Evolutionary conservation across 1,140 invertebrate species (phyloP), one percentile per base, ranked within the genome.

Genomic region (Ceratosolen fusciceps): DNA sequence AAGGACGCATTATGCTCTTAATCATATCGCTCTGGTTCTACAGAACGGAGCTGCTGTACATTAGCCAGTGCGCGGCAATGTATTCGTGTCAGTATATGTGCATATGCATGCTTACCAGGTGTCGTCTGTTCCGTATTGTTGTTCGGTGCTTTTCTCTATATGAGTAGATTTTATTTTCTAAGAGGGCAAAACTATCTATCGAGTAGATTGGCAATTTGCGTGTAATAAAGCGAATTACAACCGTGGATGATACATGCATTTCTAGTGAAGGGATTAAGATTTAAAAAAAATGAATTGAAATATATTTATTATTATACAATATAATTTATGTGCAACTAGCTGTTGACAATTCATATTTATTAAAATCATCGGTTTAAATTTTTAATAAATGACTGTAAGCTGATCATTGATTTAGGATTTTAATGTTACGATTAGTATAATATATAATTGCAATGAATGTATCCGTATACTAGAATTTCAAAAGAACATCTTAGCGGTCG

Each of bases 101-200:
- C 34, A 7, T 43, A 58, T 21, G 39, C 75, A 77, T 77, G 67
- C 75, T 71, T 47, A n/a, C 19, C 39, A 67, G 34, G 74, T 76
- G 60, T 67, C 65, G 43, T 58, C 70, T 71, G 21, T 21, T 21
- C 14, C 14, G 7, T 29, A 24, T 43, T 74, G 58, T 24, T 31
- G n/a, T n/a, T n/a, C n/a, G n/a, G 39, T 74, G 58, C 37, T 49
- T 19, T 49, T 21, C 16, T 74, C 16, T 10, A 29, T 21, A 1
- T 7, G 12, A 24, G 31, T 19, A 49, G 31, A 26, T 29, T 47
- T 34, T 58, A 52, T 76, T 14, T 67, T 31, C 21, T 24, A 34
- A 67, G 19, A 37, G 37, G 60, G n/a, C 26, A 3, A 67, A 24
- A 52, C 49, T 31, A 73, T 14, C 62, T 43, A 19, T 74, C 73